phyloP scores from a whole-genome alignment of 2,888 invertebrate species.

The Oasisia sp. region DNA sequence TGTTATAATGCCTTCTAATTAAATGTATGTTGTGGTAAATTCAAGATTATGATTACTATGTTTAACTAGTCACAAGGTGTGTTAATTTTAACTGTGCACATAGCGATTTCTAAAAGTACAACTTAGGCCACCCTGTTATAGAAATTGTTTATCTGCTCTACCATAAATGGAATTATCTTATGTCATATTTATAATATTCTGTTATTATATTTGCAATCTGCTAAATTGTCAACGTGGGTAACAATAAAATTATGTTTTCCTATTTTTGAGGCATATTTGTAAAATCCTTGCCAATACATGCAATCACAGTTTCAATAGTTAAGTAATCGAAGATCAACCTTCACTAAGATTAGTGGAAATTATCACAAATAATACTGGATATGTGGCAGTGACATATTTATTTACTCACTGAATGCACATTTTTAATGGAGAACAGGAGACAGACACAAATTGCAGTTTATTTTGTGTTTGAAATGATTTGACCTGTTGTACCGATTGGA shows the following conservation, averaged over 20 bases:
- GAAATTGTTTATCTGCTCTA: not conserved
- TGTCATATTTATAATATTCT: not conserved
- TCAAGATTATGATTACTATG: not conserved
- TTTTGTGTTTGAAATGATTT: too few species aligned
- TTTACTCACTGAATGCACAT: too few species aligned
- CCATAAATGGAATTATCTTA: not conserved
- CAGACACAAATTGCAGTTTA: too few species aligned
- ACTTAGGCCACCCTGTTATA: not conserved
- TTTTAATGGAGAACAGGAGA: too few species aligned
- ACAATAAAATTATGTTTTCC: not conserved
- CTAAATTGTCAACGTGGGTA: not conserved
- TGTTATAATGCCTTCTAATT: not conserved
- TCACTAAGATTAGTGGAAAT: too few species aligned
- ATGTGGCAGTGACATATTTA: too few species aligned
- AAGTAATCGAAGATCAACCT: too few species aligned
- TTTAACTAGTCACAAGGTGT: not conserved
- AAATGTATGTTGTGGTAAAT: not conserved
- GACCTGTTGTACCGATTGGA: too few species aligned
- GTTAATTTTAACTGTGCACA: not conserved
- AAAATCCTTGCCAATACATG: not conserved
- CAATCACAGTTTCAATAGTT: too few species aligned
- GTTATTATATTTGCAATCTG: not conserved
- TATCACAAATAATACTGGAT: too few species aligned
- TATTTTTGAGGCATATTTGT: not conserved
- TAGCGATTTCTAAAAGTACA: not conserved